Evolutionary conservation across 1,140 invertebrate genomes (phyloP).

Genomic region (Mercenaria mercenaria): DNA sequence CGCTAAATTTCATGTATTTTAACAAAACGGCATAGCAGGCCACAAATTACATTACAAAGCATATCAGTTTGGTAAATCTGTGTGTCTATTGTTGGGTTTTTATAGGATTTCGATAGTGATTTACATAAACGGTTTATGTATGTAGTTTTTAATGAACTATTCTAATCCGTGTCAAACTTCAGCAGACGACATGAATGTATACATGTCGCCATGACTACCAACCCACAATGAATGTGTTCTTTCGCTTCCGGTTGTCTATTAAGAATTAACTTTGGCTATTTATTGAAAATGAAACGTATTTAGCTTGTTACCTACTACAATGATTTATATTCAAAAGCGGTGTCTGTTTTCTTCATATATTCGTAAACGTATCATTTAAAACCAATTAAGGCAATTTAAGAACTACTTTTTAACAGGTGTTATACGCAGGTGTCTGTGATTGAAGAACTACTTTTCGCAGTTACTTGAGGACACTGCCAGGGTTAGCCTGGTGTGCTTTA

Average conservation of each 20-base stretch:
- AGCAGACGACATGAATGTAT: constrained; percentile 59
- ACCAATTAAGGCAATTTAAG: too few relatives aligned
- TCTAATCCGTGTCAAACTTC: constrained; percentile 59
- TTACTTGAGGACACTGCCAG: constrained; percentile 54
- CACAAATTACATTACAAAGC: not conserved
- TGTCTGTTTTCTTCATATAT: too few relatives aligned
- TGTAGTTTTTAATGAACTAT: constrained; percentile 44
- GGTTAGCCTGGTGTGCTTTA: constrained; percentile 51
- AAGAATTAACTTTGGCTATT: too few relatives aligned
- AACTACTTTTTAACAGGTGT: constrained; percentile 55
- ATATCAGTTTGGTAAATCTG: constrained; percentile 56
- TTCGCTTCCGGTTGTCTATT: not conserved
- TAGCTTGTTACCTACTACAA: too few relatives aligned
- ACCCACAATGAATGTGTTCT: not conserved
- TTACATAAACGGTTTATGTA: constrained; percentile 54
- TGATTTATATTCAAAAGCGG: too few relatives aligned
- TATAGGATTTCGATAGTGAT: constrained; percentile 65
- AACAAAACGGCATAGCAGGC: too few relatives aligned
- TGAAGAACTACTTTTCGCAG: constrained; percentile 52
- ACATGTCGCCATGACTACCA: constrained; percentile 62
- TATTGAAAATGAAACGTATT: too few relatives aligned
- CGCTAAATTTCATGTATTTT: too few relatives aligned
- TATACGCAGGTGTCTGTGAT: not conserved
- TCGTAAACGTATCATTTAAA: too few relatives aligned
- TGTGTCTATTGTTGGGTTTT: constrained; percentile 26